Evolutionary conservation across 2,797 vertebrate species (phyloP), one percentile per base, ranked within the genome.

Genomic region (Eulemur rubriventer): DNA sequence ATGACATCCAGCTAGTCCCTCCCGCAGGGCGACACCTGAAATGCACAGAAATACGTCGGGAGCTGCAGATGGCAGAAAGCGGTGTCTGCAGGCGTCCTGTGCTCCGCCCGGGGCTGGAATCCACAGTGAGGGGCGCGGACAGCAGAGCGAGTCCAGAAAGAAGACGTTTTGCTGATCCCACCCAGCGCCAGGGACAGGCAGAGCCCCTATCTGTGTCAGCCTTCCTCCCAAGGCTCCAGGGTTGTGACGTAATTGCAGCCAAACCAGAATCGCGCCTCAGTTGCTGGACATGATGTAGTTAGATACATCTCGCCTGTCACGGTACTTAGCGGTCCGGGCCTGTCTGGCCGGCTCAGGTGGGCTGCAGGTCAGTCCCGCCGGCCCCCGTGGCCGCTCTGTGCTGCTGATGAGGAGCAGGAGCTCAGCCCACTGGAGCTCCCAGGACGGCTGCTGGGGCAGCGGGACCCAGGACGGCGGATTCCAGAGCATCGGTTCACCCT

Each of bases 1-100:
- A 0, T 33, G 3, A 6, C 20, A 12, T 24, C 10, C 33, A 0
- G 13, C 50, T 3, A 7, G 43, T 22, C 24, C 76, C 43, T 35
- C 46, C 61, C 0, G 11, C 30, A n/a, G 35, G 65, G 28, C 1
- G 35, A 61, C 82, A 24, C n/a, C 82, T 14, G n/a, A 73, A 65
- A 12, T 4, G 1, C 16, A n/a, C 3, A 22, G 35, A 63, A 28
- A 46, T 4, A 33, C 0, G 22, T 10, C 0, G 1, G 83, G 38
- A 43, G 35, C 30, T 4, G 33, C 9, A 0, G 10, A 7, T 18
- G 83, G 6, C 2, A 1, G 55, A 38, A 48, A n/a, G 72, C 16
- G 26, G 35, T 26, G 57, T 5, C 35, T 1, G 1, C 22, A 2
- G 48, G 83, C 0, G 0, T 9, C 57, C 22, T 35, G 46, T 20